Conservation (phyloP, 2,113 vertebrate species). For the Smithornis capensis region DNA sequence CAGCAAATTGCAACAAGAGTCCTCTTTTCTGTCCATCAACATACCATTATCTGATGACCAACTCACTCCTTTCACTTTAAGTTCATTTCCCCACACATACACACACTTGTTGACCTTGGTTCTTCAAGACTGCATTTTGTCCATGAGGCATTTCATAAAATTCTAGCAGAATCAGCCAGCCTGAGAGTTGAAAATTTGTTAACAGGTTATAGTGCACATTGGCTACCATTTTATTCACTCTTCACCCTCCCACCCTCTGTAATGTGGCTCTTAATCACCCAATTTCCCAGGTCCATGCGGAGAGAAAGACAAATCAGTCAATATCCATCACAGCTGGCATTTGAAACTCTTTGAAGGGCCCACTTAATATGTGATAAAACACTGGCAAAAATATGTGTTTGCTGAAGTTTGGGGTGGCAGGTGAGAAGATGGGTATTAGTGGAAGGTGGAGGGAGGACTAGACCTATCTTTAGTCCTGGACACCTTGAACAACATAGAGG, state of each 20-base stretch:
- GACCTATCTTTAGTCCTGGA: background rate
- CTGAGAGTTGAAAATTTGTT: background rate
- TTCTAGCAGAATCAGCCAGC: background rate
- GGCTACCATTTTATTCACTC: background rate
- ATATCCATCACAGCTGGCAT: background rate
- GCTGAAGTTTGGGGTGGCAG: no score
- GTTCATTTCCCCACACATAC: background rate
- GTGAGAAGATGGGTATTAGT: background rate
- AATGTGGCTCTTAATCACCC: background rate
- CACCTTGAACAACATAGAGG: background rate
- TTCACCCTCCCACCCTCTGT: background rate
- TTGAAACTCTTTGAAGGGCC: background rate
- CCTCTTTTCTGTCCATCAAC: background rate
- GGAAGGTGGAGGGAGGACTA: background rate
- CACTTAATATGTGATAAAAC: background rate
- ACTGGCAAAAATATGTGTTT: background rate
- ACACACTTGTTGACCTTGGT: background rate
- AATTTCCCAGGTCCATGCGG: rapidly evolving
- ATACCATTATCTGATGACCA: background rate
- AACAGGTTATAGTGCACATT: background rate
- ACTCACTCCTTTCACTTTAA: background rate
- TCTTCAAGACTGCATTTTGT: rapidly evolving
- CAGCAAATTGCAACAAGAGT: background rate
- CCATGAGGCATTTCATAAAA: background rate
- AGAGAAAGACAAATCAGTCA: background rate